Evolutionary conservation across 2,888 invertebrate genomes (phyloP).

Genomic region (Elysia crispata): DNA sequence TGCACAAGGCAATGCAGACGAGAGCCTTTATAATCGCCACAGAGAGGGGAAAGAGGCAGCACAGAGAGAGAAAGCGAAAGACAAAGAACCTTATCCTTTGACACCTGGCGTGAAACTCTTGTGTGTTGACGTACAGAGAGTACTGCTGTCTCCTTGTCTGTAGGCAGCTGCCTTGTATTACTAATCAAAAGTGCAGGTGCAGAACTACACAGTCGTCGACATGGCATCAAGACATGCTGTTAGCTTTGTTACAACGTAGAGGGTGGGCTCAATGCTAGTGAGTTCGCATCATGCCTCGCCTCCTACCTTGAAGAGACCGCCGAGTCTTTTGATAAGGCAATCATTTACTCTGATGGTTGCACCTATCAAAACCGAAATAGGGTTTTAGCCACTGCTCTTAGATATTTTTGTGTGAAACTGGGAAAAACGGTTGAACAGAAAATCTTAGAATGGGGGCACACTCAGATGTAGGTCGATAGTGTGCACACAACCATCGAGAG

Average conservation of each 20-base stretch:
- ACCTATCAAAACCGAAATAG: conserved; percentile 47
- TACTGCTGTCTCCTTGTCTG: background rate
- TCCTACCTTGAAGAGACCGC: background rate
- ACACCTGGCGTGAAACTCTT: background rate
- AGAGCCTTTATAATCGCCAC: background rate
- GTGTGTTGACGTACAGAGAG: background rate
- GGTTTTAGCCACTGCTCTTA: conserved; percentile 46
- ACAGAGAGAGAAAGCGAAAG: background rate
- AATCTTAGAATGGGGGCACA: conserved; percentile 51
- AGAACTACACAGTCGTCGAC: conserved; percentile 36
- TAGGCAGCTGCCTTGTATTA: background rate
- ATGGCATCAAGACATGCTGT: conserved; percentile 5
- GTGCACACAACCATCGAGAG: conserved; percentile 44
- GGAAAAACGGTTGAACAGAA: conserved; percentile 44
- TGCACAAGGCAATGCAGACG: background rate
- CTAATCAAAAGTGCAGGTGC: conserved; percentile 18
- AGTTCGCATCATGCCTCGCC: conserved; percentile 29
- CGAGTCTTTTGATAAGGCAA: conserved; percentile 12
- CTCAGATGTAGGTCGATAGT: conserved; percentile 50
- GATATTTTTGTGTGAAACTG: conserved; percentile 26
- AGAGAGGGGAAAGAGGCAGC: background rate
- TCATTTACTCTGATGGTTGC: conserved; percentile 51
- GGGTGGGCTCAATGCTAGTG: conserved; percentile 24
- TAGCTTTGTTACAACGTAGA: conserved; percentile 12
- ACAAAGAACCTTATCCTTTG: background rate